Conservation (phyloP, 2,113 vertebrate genomes). For the Mus spicilegus region DNA sequence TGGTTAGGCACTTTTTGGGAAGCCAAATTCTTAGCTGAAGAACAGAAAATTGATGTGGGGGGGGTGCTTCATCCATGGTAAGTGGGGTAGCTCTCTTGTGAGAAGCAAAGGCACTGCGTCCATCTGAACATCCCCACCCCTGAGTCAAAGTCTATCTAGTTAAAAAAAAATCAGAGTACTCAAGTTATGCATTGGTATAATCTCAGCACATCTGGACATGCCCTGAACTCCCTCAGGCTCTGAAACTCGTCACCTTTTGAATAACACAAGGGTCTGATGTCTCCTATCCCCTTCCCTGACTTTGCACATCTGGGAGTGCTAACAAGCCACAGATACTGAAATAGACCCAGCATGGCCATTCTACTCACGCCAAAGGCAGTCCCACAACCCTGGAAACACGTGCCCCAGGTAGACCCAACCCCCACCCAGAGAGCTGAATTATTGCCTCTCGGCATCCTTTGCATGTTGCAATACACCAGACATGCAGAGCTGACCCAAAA, state of each 20-base stretch:
- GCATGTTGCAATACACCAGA: not conserved
- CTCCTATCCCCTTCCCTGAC: not conserved
- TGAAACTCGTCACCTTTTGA: not conserved
- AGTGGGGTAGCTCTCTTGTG: not conserved
- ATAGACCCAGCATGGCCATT: not conserved
- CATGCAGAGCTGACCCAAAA: not conserved
- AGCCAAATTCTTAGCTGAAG: not conserved
- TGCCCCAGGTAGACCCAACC: fast-evolving
- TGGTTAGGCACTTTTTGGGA: not conserved
- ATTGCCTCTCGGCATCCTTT: not conserved
- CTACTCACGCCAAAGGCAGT: not conserved
- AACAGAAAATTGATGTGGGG: not conserved
- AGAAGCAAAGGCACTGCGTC: not conserved
- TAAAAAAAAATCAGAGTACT: not conserved
- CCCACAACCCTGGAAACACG: not conserved
- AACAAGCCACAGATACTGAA: not conserved
- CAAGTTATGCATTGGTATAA: not conserved
- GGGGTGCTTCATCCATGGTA: fast-evolving
- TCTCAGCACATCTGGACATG: not conserved
- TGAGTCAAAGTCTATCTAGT: not conserved
- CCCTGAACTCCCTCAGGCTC: not conserved
- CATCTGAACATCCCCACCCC: not conserved
- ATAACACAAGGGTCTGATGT: not conserved
- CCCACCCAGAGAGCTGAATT: not conserved
- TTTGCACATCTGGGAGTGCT: not conserved